A percentile compares a stretch with the other conserved stretches of the same genome.
phyloP scores from a whole-genome alignment of 2,888 invertebrate species.

The Amphipyra tragopoginis region DNA sequence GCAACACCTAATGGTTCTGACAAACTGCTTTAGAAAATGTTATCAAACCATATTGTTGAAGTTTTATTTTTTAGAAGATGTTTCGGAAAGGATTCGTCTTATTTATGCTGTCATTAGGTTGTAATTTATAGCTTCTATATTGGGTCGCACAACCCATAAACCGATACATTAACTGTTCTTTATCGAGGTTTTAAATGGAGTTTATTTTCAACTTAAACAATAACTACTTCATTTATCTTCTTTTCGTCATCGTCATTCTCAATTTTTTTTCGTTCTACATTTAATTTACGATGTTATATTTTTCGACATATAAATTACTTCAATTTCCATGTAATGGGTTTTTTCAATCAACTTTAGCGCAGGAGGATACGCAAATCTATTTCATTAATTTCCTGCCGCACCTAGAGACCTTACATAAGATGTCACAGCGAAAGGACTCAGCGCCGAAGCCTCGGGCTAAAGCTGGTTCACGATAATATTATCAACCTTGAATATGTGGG shows the following conservation, averaged over 20 bases:
- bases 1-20: neutral
- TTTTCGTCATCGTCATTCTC: conserved; percentile 2
- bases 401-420: conserved; percentile 45
- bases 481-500: conserved; percentile 61
- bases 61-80: neutral
- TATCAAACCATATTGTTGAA: neutral
- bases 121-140: conserved; percentile 31
- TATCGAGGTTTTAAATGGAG: neutral
- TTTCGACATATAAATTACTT: neutral
- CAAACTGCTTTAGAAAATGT: too few relatives aligned
- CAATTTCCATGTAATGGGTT: neutral
- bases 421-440: conserved; percentile 50
- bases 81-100: neutral
- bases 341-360: neutral
- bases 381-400: conserved; percentile 36
- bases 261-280: conserved; percentile 13
- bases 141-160: conserved; percentile 1
- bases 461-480: conserved; percentile 48
- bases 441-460: conserved; percentile 44
- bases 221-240: neutral
- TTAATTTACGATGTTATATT: neutral
- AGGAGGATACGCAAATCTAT: conserved; percentile 5
- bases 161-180: conserved; percentile 6
- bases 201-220: conserved; percentile 10
- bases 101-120: conserved; percentile 17